A percentile compares a stretch with the other conserved stretches of the same genome.
Conservation (phyloP, 2,888 invertebrate genomes). For the Helicoverpa assulta region DNA sequence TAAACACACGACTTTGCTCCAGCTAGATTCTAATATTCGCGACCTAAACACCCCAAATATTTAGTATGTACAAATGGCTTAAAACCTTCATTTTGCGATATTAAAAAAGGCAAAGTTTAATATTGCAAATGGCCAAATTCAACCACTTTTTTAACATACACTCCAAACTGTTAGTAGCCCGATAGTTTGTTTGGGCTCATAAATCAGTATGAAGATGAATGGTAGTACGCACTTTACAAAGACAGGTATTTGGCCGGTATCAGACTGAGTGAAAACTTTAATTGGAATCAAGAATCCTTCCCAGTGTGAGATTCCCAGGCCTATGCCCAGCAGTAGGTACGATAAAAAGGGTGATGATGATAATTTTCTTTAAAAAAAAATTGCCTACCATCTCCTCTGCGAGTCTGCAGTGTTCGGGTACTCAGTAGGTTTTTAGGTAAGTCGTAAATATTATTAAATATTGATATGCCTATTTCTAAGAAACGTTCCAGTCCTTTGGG, state of each 20-base stretch:
- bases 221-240: too few species aligned
- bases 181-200: too few species aligned
- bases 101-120: conserved; percentile 50
- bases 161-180: not conserved
- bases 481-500: not conserved
- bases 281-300: too few species aligned
- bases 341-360: too few species aligned
- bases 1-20: conserved; percentile 17
- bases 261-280: too few species aligned
- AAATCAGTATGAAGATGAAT: too few species aligned
- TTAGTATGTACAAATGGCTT: conserved; percentile 30
- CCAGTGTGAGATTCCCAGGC: too few species aligned
- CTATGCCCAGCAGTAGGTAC: too few species aligned
- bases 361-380: too few species aligned
- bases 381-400: too few species aligned
- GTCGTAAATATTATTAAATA: conserved; percentile 21
- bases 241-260: too few species aligned
- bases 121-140: conserved; percentile 51
- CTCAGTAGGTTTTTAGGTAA: conserved; percentile 5
- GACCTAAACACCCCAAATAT: conserved; percentile 20
- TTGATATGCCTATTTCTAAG: conserved; percentile 1
- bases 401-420: too few species aligned
- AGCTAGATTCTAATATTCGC: conserved; percentile 32
- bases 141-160: conserved; percentile 12
- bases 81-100: conserved; percentile 47